These are phyloP conservation scores for Danio aesculapii DNA, from an alignment of 2,797 vertebrate species.

Conservation along the genomic window DNA sequence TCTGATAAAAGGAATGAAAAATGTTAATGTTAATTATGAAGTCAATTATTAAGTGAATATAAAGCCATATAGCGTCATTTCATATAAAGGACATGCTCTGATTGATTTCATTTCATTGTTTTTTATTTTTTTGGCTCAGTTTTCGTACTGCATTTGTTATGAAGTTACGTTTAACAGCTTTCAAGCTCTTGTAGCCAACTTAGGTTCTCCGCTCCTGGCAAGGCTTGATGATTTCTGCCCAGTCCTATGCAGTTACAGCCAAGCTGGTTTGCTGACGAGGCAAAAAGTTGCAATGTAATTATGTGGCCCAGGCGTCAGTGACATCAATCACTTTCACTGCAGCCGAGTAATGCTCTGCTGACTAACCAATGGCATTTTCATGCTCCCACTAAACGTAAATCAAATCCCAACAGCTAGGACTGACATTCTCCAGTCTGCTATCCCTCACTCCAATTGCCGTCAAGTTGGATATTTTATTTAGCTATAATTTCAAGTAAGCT, in stretches of 20 bases:
- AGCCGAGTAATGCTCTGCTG: slow-evolving; percentile 72
- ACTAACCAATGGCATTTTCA: slow-evolving; percentile 71
- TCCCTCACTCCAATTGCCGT: slow-evolving; percentile 40
- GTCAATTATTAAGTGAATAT: neutral
- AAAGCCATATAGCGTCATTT: neutral
- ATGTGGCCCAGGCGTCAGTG: slow-evolving; percentile 70
- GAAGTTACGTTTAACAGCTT: slow-evolving; percentile 41
- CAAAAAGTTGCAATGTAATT: slow-evolving; percentile 81
- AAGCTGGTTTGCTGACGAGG: slow-evolving; percentile 77
- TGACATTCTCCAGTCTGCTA: slow-evolving; percentile 68
- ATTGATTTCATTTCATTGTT: neutral
- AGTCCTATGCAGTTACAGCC: slow-evolving; percentile 62
- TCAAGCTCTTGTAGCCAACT: slow-evolving; percentile 28
- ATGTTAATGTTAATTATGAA: too few relatives aligned
- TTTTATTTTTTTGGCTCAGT: neutral
- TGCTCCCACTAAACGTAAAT: slow-evolving; percentile 70
- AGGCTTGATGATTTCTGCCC: slow-evolving; percentile 70
- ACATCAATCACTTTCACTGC: slow-evolving; percentile 77
- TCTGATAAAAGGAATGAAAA: too few relatives aligned
- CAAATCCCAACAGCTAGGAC: slow-evolving; percentile 52
- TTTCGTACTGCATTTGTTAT: slow-evolving; percentile 1
- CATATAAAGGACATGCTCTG: neutral
- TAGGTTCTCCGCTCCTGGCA: neutral
- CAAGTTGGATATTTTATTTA: slow-evolving; percentile 50
- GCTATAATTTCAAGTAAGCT: slow-evolving; percentile 40